phyloP scores from a whole-genome alignment of 2,888 invertebrate species.

The Isoperla grammatica region DNA sequence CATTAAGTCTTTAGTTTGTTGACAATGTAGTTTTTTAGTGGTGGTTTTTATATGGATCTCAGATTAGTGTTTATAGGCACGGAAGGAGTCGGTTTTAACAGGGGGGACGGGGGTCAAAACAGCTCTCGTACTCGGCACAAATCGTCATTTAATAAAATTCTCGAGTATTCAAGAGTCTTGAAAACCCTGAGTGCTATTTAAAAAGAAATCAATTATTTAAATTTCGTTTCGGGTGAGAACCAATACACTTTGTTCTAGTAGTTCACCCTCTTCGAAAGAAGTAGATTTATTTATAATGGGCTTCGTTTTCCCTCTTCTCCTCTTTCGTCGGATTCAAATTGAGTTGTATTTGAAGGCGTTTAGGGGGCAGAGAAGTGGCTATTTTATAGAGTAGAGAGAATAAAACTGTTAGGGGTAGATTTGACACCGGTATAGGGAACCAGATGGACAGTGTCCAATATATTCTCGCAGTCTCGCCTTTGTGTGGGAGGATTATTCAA shows the following conservation, averaged over 20 bases:
- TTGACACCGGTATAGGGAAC: constrained; percentile 5
- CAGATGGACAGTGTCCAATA: constrained; percentile 12
- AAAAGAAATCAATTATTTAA: constrained; percentile 27
- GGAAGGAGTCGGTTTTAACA: no score
- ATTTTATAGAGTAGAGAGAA: constrained; percentile 18
- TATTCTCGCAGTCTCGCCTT: not conserved
- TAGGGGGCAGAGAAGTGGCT: constrained; percentile 12
- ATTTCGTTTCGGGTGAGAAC: constrained; percentile 18
- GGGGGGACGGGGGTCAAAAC: not conserved
- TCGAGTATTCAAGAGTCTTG: constrained; percentile 17
- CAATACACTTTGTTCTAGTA: constrained; percentile 18
- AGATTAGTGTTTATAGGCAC: no score
- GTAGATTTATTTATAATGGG: constrained; percentile 27
- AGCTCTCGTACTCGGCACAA: not conserved
- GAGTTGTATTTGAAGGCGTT: constrained; percentile 25
- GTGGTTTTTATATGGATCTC: no score
- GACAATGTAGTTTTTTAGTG: no score
- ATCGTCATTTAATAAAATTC: constrained; percentile 6
- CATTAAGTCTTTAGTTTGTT: no score
- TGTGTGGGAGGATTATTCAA: constrained; percentile 10
- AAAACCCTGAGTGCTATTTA: constrained; percentile 20
- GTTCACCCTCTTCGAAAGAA: constrained; percentile 12
- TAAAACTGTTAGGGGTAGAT: constrained; percentile 15
- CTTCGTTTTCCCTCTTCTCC: not conserved
- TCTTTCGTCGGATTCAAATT: constrained; percentile 23